Conservation (phyloP, 1,140 invertebrate species). For the Coelopa frigida region DNA sequence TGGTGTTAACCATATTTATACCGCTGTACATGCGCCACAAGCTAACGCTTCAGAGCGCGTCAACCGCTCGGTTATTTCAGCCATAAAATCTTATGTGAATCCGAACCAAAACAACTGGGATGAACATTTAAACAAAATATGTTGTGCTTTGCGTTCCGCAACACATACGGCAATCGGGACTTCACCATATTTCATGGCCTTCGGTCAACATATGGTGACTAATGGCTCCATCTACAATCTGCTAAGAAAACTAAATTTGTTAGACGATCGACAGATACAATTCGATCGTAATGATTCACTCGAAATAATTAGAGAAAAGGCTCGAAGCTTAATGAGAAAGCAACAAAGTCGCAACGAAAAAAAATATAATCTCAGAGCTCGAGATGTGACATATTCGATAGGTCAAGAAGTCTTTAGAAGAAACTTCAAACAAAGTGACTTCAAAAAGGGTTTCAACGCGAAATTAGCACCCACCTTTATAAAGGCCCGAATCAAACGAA, state of each 20-base stretch:
- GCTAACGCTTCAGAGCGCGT: slow-evolving; percentile 7
- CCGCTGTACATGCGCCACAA: slow-evolving; percentile 5
- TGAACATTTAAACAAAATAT: too few species aligned
- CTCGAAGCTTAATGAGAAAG: background rate
- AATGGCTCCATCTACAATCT: too few species aligned
- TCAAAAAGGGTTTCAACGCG: slow-evolving; percentile 1
- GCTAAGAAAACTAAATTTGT: too few species aligned
- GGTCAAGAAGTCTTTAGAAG: slow-evolving; percentile 3
- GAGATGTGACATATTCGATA: background rate
- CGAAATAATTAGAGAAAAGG: background rate
- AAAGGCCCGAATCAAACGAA: background rate
- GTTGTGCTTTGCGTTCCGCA: too few species aligned
- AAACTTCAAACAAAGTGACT: slow-evolving; percentile 3
- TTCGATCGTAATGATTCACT: background rate
- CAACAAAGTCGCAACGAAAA: background rate
- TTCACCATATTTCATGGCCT: too few species aligned
- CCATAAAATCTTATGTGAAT: slow-evolving; percentile 1
- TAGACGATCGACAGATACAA: too few species aligned
- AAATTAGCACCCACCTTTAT: slow-evolving; percentile 3
- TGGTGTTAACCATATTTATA: slow-evolving; percentile 3
- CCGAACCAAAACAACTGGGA: slow-evolving; percentile 5
- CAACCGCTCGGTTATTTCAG: slow-evolving; percentile 3
- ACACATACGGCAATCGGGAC: too few species aligned
- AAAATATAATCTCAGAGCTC: slow-evolving; percentile 1
- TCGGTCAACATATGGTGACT: too few species aligned